A percentile compares a stretch with the other conserved stretches of the same genome.
phyloP scores from a whole-genome alignment of 2,888 invertebrate species.

The Athalia circularis region DNA sequence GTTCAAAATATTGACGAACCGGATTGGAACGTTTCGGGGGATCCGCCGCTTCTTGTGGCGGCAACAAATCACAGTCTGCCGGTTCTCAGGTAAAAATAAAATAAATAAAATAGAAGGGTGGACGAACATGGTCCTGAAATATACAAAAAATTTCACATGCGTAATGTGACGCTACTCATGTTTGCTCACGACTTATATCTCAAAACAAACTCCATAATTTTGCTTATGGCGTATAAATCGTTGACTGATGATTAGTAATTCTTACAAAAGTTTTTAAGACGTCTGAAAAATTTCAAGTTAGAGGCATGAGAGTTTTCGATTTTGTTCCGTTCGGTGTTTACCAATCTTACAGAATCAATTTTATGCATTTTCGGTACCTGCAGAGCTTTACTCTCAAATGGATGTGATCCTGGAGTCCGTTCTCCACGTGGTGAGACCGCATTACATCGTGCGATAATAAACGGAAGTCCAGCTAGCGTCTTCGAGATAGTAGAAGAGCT shows the following conservation, averaged over 20 bases:
- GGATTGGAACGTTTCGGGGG: constrained; percentile 70
- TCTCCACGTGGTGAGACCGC: constrained; percentile 71
- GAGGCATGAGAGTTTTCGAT: too few relatives aligned
- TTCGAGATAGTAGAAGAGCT: constrained; percentile 65
- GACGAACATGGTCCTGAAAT: constrained; percentile 1
- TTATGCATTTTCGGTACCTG: constrained; percentile 24
- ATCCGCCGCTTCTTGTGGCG: constrained; percentile 70
- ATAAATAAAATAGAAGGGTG: constrained; percentile 12
- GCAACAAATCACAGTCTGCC: constrained; percentile 66
- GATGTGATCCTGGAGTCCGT: constrained; percentile 68
- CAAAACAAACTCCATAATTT: constrained; percentile 26
- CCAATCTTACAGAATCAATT: too few relatives aligned
- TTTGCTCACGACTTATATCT: constrained; percentile 6
- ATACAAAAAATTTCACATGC: constrained; percentile 22
- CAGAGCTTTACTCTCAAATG: constrained; percentile 63
- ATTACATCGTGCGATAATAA: constrained; percentile 67
- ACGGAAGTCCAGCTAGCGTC: constrained; percentile 62
- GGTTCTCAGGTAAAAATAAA: constrained; percentile 63
- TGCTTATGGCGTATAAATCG: constrained; percentile 2
- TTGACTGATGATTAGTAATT: too few relatives aligned
- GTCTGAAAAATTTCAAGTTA: background rate
- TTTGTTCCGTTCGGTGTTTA: too few relatives aligned
- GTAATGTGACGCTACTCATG: constrained; percentile 1
- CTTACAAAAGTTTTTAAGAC: constrained; percentile 16
- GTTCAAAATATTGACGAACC: constrained; percentile 68